phyloP scores from a whole-genome alignment of 1,140 invertebrate species.

The Mamestra configurata region DNA sequence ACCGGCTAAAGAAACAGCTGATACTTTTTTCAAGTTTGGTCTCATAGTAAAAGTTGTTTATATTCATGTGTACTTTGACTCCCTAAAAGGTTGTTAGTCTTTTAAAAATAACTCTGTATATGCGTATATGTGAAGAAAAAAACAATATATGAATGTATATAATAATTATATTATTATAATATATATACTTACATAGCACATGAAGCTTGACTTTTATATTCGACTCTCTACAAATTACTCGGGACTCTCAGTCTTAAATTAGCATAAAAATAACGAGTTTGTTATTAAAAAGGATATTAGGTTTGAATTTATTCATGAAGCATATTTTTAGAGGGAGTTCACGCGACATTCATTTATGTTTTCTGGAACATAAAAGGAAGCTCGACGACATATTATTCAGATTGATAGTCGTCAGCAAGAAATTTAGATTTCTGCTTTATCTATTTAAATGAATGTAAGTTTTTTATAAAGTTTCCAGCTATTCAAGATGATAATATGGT shows the following conservation, averaged over 20 bases:
- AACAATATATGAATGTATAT: background rate
- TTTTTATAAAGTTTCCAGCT: too few relatives aligned
- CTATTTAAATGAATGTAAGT: too few relatives aligned
- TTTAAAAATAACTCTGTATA: too few relatives aligned
- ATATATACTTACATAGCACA: background rate
- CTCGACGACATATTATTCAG: background rate
- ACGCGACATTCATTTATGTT: background rate
- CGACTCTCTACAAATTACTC: conserved; percentile 26
- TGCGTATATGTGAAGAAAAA: background rate
- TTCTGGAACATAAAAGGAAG: background rate
- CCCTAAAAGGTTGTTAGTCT: too few relatives aligned
- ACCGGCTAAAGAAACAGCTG: too few relatives aligned
- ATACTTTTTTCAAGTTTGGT: too few relatives aligned
- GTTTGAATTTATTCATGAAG: conserved; percentile 32
- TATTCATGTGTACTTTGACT: too few relatives aligned
- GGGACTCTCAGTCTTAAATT: conserved; percentile 26
- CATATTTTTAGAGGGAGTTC: conserved; percentile 23
- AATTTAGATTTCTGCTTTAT: too few relatives aligned
- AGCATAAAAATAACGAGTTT: conserved; percentile 44
- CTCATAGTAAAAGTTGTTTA: too few relatives aligned
- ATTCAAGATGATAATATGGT: too few relatives aligned
- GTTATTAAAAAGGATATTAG: conserved; percentile 33
- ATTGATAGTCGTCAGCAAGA: background rate
- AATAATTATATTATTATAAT: too few relatives aligned
- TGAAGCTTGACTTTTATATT: conserved; percentile 15